Evolutionary conservation across 2,113 vertebrate species (phyloP), one percentile per base, ranked within the genome.

Genomic region (Ammospiza caudacuta): DNA sequence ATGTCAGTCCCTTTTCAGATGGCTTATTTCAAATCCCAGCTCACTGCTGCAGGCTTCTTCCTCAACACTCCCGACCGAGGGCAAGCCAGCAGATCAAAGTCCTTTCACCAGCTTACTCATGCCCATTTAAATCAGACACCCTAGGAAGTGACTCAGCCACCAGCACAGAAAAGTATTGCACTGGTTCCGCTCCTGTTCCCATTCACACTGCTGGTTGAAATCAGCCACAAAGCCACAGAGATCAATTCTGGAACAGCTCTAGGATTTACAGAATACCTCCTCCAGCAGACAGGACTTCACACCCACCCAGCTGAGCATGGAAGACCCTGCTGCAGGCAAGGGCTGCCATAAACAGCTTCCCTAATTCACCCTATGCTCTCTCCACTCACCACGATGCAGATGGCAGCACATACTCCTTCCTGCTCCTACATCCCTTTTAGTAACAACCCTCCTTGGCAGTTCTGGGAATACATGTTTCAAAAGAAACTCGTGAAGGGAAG

Each of bases 381-480:
- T 81, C n/a, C 17, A 28, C 54, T 82, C 31, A 57, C 37, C 8
- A 1, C 0, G 0, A 54, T 2, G 25, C 2, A 88, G 17, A 57
- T 23, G 12, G 47, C 59, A 86, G 72, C 72, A 77, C 24, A 46
- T 5, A 8, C 21, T 63, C 43, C 74, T 37, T 76, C 18, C 80
- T 47, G 46, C 17, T 74, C 31, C 69, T 67, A 33, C 33, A 35
- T 7, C 35, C 28, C 43, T 80, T 87, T 83, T 44, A 62, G n/a
- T 12, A 61, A 61, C 19, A 82, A 73, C 2, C 1, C 8, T 14
- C 18, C 52, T 59, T 5, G 3, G 69, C 47, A 94, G 21, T 28
- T 41, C 61, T 68, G 9, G 57, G 39, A 91, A 92, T 33, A 55
- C 12, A 18, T 27, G 11, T 59, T 94, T 87, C 47, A 66, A 84